Percentiles rank a stretch among this genome's conserved stretches.
These are phyloP conservation scores for Rhinogobio ventralis DNA, from an alignment of 2,797 vertebrate species.

Conservation along the genomic window DNA sequence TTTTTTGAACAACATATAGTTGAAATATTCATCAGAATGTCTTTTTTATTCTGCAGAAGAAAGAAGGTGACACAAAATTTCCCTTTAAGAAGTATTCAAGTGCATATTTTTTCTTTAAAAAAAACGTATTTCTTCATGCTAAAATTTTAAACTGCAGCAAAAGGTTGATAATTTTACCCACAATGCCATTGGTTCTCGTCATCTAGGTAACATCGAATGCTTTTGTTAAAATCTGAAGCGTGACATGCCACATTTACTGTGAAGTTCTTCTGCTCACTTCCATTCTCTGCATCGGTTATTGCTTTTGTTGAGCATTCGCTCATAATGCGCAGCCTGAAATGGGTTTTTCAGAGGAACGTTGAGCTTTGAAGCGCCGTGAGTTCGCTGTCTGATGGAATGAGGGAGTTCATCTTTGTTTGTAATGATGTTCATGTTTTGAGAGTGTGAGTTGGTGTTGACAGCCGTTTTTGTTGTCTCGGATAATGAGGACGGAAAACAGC, in stretches of 20 bases:
- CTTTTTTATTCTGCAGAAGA: neutral
- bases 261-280: slow-evolving; percentile 18
- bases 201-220: neutral
- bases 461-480: slow-evolving; percentile 37
- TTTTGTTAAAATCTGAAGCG: slow-evolving; percentile 21
- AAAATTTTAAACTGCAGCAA: neutral
- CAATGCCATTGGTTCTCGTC: slow-evolving; percentile 15
- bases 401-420: slow-evolving; percentile 35
- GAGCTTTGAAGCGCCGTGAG: slow-evolving; percentile 32
- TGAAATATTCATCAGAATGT: neutral
- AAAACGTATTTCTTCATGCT: neutral
- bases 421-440: slow-evolving; percentile 43
- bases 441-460: slow-evolving; percentile 33
- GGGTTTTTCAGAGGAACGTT: slow-evolving; percentile 16
- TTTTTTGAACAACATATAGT: neutral
- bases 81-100: neutral
- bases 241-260: slow-evolving; percentile 27
- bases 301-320: slow-evolving; percentile 27
- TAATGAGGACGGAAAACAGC: slow-evolving; percentile 33
- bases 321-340: slow-evolving; percentile 22
- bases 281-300: slow-evolving; percentile 36
- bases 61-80: neutral
- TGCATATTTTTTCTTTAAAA: neutral
- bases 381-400: slow-evolving; percentile 30
- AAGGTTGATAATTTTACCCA: neutral